Percentiles rank a stretch among this genome's conserved stretches.
phyloP scores from a whole-genome alignment of 2,888 invertebrate genomes.

The Vanessa cardui region DNA sequence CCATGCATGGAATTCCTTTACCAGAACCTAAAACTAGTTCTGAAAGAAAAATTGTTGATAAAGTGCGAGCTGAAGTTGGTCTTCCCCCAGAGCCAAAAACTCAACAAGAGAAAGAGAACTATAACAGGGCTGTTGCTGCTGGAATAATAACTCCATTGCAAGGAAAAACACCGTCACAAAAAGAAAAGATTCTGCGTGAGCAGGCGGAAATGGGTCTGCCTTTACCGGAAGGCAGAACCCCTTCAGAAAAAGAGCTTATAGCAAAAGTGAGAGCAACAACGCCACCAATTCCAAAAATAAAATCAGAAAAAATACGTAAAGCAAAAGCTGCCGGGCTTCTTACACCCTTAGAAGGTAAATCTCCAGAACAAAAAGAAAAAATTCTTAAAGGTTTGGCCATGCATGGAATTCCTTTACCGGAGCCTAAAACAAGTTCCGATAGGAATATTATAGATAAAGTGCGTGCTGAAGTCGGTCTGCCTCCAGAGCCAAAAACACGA shows the following conservation, averaged over 20 bases:
- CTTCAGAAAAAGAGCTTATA: conserved; percentile 44
- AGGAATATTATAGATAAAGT: conserved; percentile 39
- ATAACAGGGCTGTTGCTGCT: conserved; percentile 39
- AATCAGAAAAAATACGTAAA: conserved; percentile 40
- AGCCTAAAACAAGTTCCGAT: conserved; percentile 29
- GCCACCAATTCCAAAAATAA: conserved; percentile 37
- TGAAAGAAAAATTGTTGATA: conserved; percentile 36
- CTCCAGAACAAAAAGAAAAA: conserved; percentile 36
- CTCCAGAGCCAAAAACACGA: conserved; percentile 28
- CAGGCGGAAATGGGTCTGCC: conserved; percentile 42
- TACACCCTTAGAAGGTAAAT: conserved; percentile 41
- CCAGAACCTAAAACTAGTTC: conserved; percentile 39
- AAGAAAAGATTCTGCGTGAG: conserved; percentile 45
- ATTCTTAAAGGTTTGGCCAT: conserved; percentile 33
- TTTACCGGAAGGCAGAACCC: conserved; percentile 41
- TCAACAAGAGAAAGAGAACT: conserved; percentile 33
- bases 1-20: conserved; percentile 33
- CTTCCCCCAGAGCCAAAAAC: conserved; percentile 39
- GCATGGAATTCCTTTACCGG: conserved; percentile 38
- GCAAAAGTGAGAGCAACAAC: conserved; percentile 32
- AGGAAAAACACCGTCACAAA: conserved; percentile 46
- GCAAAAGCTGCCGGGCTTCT: conserved; percentile 45
- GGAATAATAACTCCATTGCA: conserved; percentile 47
- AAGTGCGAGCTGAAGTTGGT: conserved; percentile 25
- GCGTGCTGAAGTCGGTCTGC: conserved; percentile 31